These are phyloP conservation scores for Tylochromis polylepis DNA, from an alignment of 2,113 vertebrate species.

Conservation along the genomic window DNA sequence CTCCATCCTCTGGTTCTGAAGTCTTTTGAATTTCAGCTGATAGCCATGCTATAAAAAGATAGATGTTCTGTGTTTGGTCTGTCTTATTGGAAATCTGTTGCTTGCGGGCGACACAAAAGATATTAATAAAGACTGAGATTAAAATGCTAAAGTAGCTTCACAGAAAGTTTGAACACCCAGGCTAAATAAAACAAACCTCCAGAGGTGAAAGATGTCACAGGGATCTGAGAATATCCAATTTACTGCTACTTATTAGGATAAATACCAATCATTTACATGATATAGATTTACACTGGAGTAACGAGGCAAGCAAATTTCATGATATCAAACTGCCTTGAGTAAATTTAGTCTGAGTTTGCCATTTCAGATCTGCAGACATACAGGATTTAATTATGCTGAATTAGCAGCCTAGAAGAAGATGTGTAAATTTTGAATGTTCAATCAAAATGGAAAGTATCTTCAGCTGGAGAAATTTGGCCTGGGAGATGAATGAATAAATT, in stretches of 20 bases:
- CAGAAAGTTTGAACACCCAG: not conserved
- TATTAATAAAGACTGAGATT: not conserved
- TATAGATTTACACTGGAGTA: not conserved
- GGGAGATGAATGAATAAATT: not conserved
- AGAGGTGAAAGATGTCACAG: not conserved
- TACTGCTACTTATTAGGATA: not conserved
- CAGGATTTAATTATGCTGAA: slow-evolving; percentile 36
- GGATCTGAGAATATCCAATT: not conserved
- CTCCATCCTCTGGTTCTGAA: not conserved
- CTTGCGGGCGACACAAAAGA: not conserved
- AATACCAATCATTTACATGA: not conserved
- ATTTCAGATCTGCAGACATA: slow-evolving; percentile 18
- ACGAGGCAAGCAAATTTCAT: not conserved
- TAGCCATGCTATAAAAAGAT: not conserved
- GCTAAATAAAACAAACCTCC: not conserved
- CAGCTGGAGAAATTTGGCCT: not conserved
- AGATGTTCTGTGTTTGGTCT: not conserved
- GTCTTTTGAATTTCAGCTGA: not conserved
- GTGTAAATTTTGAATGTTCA: slow-evolving; percentile 23
- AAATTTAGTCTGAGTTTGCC: not conserved
- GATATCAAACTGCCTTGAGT: slow-evolving; percentile 4
- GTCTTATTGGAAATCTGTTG: not conserved
- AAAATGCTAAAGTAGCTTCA: not conserved
- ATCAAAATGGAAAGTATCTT: slow-evolving; percentile 14
- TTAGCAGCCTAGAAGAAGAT: slow-evolving; percentile 13